Percentiles rank a stretch among this genome's conserved stretches.
Conservation (phyloP, 2,797 vertebrate genomes). For the Sebastolobus altivelis region DNA sequence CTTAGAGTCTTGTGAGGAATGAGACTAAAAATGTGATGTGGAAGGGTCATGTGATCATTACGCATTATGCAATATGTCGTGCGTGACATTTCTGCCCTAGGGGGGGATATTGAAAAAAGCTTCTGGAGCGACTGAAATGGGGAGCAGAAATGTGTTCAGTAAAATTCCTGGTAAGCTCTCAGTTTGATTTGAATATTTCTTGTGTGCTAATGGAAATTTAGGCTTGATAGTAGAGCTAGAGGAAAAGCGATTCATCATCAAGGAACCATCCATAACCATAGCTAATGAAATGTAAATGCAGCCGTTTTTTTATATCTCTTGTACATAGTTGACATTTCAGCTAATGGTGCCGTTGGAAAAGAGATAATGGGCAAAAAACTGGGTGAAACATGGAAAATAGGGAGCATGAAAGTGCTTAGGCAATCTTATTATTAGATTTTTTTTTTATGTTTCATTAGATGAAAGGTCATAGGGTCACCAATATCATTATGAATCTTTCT, state of each 20-base stretch:
- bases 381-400: not conserved
- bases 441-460: slow-evolving; percentile 3
- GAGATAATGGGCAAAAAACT: not conserved
- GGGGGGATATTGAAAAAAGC: not conserved
- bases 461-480: not conserved
- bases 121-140: not conserved
- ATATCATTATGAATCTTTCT: not conserved
- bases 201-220: not conserved
- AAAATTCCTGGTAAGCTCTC: not conserved
- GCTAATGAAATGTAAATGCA: not conserved
- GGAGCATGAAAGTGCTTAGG: not conserved
- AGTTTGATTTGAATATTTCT: not conserved
- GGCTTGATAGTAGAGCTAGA: not conserved
- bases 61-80: not conserved
- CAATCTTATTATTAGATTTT: not conserved
- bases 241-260: not conserved
- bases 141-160: not conserved
- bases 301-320: not conserved
- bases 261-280: not conserved
- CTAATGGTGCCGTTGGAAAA: not conserved
- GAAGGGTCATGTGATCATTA: not conserved
- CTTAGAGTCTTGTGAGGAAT: not conserved
- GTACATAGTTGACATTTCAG: slow-evolving; percentile 2
- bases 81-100: not conserved
- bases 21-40: not conserved